Conservation (phyloP, 2,888 invertebrate species). For the Cryptophagus acutangulus region DNA sequence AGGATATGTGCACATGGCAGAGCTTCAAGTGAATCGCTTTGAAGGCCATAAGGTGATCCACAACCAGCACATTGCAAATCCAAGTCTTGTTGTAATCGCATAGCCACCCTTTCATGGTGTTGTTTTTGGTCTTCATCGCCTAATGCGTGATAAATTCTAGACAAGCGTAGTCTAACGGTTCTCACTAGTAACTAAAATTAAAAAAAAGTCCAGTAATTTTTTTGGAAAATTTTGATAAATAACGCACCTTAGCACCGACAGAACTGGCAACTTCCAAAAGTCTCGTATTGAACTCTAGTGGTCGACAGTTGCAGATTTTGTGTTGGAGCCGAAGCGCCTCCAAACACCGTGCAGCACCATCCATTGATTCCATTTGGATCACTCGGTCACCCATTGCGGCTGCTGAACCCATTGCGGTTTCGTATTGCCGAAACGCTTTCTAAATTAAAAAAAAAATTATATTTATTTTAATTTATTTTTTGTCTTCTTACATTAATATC, state of each 20-base stretch:
- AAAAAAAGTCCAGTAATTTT: constrained; percentile 5
- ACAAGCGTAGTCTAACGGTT: constrained; percentile 72
- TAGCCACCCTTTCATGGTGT: constrained; percentile 69
- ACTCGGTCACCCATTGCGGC: constrained; percentile 76
- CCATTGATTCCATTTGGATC: constrained; percentile 88
- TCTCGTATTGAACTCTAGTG: constrained; percentile 79
- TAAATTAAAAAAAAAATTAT: too few relatives aligned
- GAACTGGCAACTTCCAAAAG: constrained; percentile 78
- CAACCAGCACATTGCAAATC: constrained; percentile 79
- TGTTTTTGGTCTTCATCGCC: constrained; percentile 77
- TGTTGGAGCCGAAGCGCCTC: constrained; percentile 73
- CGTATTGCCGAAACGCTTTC: constrained; percentile 76
- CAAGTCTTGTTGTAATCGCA: constrained; percentile 61
- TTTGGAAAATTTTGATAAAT: not conserved
- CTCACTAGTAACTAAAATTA: constrained; percentile 66
- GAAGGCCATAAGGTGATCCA: constrained; percentile 69
- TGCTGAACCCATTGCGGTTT: constrained; percentile 78
- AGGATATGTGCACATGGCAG: constrained; percentile 84
- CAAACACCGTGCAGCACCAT: constrained; percentile 76
- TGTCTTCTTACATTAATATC: constrained; percentile 69
- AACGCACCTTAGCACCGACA: constrained; percentile 74
- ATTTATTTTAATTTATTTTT: too few relatives aligned
- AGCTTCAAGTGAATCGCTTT: constrained; percentile 70
- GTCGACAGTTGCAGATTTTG: constrained; percentile 82
- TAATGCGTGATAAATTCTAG: constrained; percentile 74